Percentiles rank a stretch among this genome's conserved stretches.
Conservation (phyloP, 2,888 invertebrate species). For the Dyspetes luteomarginatus region DNA sequence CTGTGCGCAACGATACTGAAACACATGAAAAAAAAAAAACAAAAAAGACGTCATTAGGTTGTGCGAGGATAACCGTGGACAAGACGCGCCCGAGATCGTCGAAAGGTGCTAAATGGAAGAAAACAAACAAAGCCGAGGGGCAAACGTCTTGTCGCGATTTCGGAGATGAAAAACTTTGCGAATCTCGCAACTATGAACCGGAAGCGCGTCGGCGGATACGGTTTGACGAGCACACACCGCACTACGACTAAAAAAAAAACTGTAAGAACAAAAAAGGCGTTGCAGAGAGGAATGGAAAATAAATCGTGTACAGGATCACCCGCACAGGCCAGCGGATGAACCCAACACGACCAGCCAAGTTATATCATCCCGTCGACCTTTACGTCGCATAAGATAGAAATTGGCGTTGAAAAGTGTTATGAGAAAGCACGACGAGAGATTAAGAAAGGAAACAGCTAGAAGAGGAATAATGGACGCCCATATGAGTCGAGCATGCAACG, state of each 20-base stretch:
- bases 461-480: conserved; percentile 11
- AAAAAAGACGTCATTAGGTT: conserved; percentile 2
- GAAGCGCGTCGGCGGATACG: conserved; percentile 11
- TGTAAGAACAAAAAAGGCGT: conserved; percentile 6
- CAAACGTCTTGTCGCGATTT: neutral
- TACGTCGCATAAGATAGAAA: conserved; percentile 50
- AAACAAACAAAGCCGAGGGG: neutral
- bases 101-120: conserved; percentile 49
- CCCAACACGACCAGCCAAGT: conserved; percentile 43
- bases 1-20: conserved; percentile 65
- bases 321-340: conserved; percentile 73
- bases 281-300: conserved; percentile 5
- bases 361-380: conserved; percentile 37
- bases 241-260: conserved; percentile 3
- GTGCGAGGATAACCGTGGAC: conserved; percentile 30
- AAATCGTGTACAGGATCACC: conserved; percentile 60
- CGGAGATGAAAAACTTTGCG: conserved; percentile 17
- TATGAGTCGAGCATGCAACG: neutral
- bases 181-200: conserved; percentile 8
- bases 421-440: neutral
- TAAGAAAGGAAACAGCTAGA: conserved; percentile 21
- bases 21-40: neutral
- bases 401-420: conserved; percentile 41
- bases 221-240: conserved; percentile 8
- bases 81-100: conserved; percentile 39